Evolutionary conservation across 1,140 invertebrate genomes (phyloP).

Genomic region (Monomorium pharaonis): DNA sequence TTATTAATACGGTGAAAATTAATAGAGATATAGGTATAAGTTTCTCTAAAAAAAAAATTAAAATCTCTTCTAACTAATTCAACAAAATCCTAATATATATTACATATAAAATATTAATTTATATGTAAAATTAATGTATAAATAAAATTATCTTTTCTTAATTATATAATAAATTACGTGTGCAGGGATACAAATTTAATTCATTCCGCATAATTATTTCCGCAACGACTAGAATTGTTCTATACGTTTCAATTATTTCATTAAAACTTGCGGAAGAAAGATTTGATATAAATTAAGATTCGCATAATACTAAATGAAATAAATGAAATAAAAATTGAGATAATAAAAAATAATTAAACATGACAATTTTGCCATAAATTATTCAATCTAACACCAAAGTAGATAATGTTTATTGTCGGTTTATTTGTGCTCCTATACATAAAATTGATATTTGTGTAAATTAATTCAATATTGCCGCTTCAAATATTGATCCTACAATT

Average conservation of each 20-base stretch:
- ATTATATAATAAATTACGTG: no score
- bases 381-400: constrained; percentile 5
- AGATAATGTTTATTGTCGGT: background rate
- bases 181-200: background rate
- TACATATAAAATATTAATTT: background rate
- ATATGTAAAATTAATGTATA: no score
- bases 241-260: background rate
- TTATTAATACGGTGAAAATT: background rate
- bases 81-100: background rate
- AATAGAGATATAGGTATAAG: background rate
- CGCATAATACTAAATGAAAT: background rate
- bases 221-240: background rate
- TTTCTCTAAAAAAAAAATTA: background rate
- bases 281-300: background rate
- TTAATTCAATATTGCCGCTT: background rate
- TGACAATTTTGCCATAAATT: constrained; percentile 16
- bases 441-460: constrained; percentile 23
- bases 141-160: no score
- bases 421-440: constrained; percentile 13
- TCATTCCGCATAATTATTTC: background rate
- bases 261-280: background rate
- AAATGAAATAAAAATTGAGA: background rate
- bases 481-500: background rate
- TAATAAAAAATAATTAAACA: background rate
- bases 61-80: background rate